Evolutionary conservation across 2,797 vertebrate genomes (phyloP), one percentile per base, ranked within the genome.

Genomic region (Coreius guichenoti): DNA sequence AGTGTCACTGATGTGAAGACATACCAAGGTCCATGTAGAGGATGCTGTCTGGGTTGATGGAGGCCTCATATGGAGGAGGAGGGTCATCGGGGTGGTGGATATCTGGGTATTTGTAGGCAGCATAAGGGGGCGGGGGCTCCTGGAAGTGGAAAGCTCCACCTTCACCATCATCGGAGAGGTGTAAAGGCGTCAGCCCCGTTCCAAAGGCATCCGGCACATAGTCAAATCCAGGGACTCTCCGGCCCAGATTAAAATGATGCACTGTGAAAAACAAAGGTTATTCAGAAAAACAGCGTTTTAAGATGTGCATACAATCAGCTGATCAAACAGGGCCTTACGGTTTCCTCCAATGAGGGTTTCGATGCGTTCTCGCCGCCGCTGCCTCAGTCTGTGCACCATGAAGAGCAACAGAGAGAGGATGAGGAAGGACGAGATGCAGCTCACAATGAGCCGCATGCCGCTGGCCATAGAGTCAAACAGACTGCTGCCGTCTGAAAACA

Each of bases 401-500:
- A 99, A 99, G 75, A 99, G 98, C 90, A 99, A 95, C 92, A 99
- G 94, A 0, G 98, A 99, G 83, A 99, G 96, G 93, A 99, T 99
- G 92, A 99, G 98, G 94, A 99, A 99, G 91, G 98, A 99, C 0
- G 98, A 99, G 91, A 99, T 97, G 88, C 98, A 99, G 94, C 98
- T 99, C 89, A 99, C 97, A 0, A 99, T 98, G 86, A 99, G 96
- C 5, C 98, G 96, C 98, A 99, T 98, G 29, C 98, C 98, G 3
- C 98, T 95, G 5, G 98, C 98, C 98, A 99, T 99, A 0, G 98
- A 99, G 93, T 99, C 98, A 61, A 99, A 99, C 89, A 99, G 93
- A 85, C 96, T 98, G 95, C 92, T 98, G 85, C 98, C 98, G 84
- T 98, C 98, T 99, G 92, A 61, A 85, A 33, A 63, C 36, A 83